phyloP scores from a whole-genome alignment of 2,797 vertebrate genomes.

The Notolepis coatsorum region DNA sequence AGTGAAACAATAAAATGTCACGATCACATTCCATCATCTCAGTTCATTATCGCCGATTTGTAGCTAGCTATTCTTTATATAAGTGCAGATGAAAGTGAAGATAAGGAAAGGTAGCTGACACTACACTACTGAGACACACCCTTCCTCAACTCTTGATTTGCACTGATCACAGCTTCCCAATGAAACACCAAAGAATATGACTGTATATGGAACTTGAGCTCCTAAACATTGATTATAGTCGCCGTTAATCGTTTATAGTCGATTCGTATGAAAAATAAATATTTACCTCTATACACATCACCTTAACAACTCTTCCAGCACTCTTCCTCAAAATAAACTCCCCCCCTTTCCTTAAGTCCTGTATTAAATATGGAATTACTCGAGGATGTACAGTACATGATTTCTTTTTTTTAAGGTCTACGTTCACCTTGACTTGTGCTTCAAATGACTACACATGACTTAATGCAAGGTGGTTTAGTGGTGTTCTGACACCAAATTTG shows the following conservation, averaged over 20 bases:
- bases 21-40: too few species aligned
- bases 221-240: too few species aligned
- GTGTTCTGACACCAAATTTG: background rate
- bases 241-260: constrained; percentile 10
- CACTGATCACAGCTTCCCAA: too few species aligned
- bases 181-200: too few species aligned
- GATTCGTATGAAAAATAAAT: constrained; percentile 54
- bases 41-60: too few species aligned
- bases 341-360: background rate
- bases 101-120: too few species aligned
- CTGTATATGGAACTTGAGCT: too few species aligned
- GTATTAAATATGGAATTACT: background rate
- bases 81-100: too few species aligned
- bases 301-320: constrained; percentile 9
- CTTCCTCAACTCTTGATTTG: too few species aligned
- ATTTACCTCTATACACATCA: constrained; percentile 5
- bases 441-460: constrained; percentile 1
- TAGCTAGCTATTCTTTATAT: too few species aligned
- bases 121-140: too few species aligned
- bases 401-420: background rate
- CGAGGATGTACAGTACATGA: background rate
- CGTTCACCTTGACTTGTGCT: constrained; percentile 19
- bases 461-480: background rate
- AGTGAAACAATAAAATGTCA: too few species aligned
- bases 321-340: constrained; percentile 13